A percentile compares a stretch with the other conserved stretches of the same genome.
Conservation (phyloP, 2,797 vertebrate genomes). For the Parotocinclus haroldoi region DNA sequence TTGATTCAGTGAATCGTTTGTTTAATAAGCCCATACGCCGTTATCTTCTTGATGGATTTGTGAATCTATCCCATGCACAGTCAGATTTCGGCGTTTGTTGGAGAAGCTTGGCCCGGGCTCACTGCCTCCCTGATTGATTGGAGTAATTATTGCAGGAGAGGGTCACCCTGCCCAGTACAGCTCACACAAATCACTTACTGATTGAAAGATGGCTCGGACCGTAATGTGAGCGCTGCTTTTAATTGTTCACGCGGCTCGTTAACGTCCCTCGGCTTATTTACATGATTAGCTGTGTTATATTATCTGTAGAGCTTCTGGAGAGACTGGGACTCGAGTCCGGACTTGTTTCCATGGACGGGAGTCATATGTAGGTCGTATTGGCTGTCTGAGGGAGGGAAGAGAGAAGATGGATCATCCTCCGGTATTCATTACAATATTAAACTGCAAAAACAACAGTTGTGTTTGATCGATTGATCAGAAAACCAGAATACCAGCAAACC, state of each 20-base stretch:
- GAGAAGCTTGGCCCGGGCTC: slow-evolving; percentile 20
- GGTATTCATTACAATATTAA: too few relatives aligned
- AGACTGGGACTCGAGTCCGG: background rate
- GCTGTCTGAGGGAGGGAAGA: too few relatives aligned
- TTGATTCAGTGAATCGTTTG: too few relatives aligned
- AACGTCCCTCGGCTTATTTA: background rate
- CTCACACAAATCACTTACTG: slow-evolving; percentile 23
- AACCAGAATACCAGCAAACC: too few relatives aligned
- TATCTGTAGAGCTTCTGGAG: background rate
- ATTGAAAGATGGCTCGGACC: slow-evolving; percentile 17
- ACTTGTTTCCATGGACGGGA: too few relatives aligned
- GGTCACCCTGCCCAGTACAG: slow-evolving; percentile 26
- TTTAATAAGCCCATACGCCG: too few relatives aligned
- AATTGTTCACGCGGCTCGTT: slow-evolving; percentile 12
- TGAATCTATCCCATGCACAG: background rate
- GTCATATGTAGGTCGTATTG: too few relatives aligned
- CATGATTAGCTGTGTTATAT: background rate
- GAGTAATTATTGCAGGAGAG: slow-evolving; percentile 42
- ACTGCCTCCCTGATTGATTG: slow-evolving; percentile 36
- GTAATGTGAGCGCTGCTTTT: slow-evolving; percentile 30
- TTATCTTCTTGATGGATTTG: too few relatives aligned
- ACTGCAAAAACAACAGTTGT: too few relatives aligned
- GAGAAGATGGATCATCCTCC: too few relatives aligned
- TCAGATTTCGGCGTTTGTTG: too few relatives aligned
- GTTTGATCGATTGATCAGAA: too few relatives aligned